These are phyloP conservation scores for Drosophila lacertosa DNA, from an alignment of 1,140 invertebrate genomes.

Conservation along the genomic window DNA sequence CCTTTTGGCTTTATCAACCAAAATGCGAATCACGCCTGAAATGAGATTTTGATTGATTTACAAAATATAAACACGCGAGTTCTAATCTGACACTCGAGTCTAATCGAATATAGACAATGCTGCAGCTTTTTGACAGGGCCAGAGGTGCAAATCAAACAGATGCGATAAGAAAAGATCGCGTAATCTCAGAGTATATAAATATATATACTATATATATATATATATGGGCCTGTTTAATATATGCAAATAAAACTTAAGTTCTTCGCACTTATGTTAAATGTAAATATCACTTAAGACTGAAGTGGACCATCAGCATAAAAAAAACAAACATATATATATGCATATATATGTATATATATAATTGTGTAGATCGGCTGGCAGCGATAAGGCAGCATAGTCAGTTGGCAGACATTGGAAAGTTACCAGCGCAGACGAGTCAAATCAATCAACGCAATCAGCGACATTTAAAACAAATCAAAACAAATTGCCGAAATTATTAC, in stretches of 20 bases:
- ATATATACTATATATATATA: constrained; percentile 21
- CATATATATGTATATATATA: constrained; percentile 4
- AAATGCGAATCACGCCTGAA: constrained; percentile 20
- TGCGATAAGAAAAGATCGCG: constrained; percentile 58
- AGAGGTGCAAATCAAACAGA: constrained; percentile 56
- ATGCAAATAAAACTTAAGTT: constrained; percentile 13
- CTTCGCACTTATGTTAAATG: constrained; percentile 48
- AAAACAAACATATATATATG: not conserved
- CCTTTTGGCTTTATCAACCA: constrained; percentile 2
- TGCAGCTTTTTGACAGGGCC: constrained; percentile 49
- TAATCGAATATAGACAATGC: constrained; percentile 40
- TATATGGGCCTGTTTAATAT: constrained; percentile 6
- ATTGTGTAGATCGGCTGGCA: constrained; percentile 11
- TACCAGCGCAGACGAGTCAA: constrained; percentile 55
- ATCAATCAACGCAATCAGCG: constrained; percentile 76
- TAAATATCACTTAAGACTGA: constrained; percentile 38
- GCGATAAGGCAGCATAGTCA: constrained; percentile 51
- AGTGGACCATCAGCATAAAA: constrained; percentile 22
- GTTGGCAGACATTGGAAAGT: constrained; percentile 57
- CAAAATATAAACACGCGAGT: constrained; percentile 61
- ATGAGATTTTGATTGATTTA: constrained; percentile 60
- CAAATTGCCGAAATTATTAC: constrained; percentile 58
- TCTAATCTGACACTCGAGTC: constrained; percentile 41
- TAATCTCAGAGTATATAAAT: constrained; percentile 39
- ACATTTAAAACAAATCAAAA: constrained; percentile 74